Evolutionary conservation across 1,140 invertebrate genomes (phyloP).

Genomic region (Tetranychus cinnabarinus): DNA sequence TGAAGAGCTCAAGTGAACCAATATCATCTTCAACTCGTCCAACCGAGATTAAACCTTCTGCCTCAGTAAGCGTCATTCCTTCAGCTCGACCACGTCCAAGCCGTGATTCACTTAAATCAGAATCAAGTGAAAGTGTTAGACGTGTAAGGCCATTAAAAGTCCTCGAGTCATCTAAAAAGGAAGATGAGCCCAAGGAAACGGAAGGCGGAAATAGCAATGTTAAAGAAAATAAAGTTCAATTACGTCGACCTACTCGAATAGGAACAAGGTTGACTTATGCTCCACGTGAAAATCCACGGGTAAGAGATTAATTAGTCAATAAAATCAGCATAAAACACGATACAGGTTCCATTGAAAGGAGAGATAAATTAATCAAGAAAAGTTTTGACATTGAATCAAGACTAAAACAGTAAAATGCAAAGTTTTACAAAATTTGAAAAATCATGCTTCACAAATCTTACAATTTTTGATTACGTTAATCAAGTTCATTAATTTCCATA

Average conservation of each 20-base stretch:
- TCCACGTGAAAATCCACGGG: neutral
- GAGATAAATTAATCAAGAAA: too few relatives aligned
- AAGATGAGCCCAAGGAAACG: neutral
- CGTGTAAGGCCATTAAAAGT: neutral
- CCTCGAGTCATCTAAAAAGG: neutral
- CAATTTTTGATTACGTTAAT: too few relatives aligned
- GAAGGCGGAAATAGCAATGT: neutral
- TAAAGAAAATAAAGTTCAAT: neutral
- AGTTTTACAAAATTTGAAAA: too few relatives aligned
- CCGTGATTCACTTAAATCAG: neutral
- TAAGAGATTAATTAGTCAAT: neutral
- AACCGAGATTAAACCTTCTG: neutral
- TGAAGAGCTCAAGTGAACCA: constrained; percentile 18
- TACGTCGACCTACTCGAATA: neutral
- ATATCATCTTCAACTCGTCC: neutral
- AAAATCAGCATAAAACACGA: too few relatives aligned
- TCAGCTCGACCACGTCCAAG: neutral
- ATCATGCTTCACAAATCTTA: too few relatives aligned
- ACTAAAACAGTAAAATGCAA: too few relatives aligned
- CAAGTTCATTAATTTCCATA: too few relatives aligned
- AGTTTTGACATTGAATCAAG: too few relatives aligned
- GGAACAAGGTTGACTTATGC: constrained; percentile 2
- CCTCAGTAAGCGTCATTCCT: neutral
- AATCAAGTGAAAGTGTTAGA: neutral
- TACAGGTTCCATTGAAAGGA: too few relatives aligned